Evolutionary conservation across 2,113 vertebrate genomes (phyloP).

Genomic region (Gambusia holbrooki): DNA sequence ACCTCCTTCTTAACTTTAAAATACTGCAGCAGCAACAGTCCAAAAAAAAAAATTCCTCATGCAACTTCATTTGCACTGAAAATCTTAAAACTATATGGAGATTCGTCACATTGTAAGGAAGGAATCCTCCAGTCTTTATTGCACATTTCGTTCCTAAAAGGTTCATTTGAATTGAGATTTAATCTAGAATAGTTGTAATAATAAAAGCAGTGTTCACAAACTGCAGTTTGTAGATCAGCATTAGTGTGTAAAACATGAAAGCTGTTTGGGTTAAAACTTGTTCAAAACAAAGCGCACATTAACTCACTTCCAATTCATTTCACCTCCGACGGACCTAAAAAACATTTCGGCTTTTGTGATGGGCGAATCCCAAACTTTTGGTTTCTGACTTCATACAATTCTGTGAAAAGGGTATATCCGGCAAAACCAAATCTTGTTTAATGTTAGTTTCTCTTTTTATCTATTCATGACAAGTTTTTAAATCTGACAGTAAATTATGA

Average conservation of each 20-base stretch:
- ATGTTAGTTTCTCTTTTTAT: too few relatives aligned
- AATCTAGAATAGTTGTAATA: background rate
- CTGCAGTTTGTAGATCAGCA: background rate
- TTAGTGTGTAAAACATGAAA: background rate
- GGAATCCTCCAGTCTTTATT: conserved; percentile 40
- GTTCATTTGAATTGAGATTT: background rate
- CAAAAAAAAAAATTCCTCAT: conserved; percentile 49
- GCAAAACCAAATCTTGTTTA: too few relatives aligned
- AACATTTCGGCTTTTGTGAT: background rate
- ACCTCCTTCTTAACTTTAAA: conserved; percentile 29
- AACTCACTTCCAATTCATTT: background rate
- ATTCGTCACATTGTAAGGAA: conserved; percentile 21
- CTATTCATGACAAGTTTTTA: too few relatives aligned
- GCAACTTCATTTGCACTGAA: conserved; percentile 23
- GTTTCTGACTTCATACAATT: background rate
- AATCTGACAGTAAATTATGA: too few relatives aligned
- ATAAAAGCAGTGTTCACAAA: conserved; percentile 13
- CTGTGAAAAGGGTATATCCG: too few relatives aligned
- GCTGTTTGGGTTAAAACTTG: background rate
- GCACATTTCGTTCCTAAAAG: conserved; percentile 34
- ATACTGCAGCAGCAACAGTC: conserved; percentile 30
- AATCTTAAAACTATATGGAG: background rate
- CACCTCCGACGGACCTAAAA: background rate
- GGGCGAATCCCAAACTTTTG: background rate
- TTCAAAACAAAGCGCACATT: background rate